Base-by-base conservation (phyloP, 2,113 vertebrate genomes). In the Scophthalmus maximus region DNA sequence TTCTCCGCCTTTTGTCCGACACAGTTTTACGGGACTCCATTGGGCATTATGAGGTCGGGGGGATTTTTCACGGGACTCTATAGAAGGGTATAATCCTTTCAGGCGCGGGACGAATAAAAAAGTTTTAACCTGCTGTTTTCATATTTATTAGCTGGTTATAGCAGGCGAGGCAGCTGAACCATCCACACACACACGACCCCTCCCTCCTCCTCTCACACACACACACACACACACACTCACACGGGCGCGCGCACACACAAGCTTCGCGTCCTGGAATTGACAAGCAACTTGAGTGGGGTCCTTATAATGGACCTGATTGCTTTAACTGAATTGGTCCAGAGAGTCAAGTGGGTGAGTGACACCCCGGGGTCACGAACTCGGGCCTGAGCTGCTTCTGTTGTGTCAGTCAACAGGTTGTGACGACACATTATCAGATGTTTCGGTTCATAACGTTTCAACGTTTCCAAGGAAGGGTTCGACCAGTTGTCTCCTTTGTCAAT, bases 21-120 rank as follows among this genome's bases (percentile, higher is more conserved):
- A 83, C 90, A 89, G 93, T 96, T 96, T 96, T 95, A 96, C 95
- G 94, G 94, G 93, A 81, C 91, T 92, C 93, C 95, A 94, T 93
- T 89, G 94, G 94, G 92, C 95, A 93, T 96, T 94, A 96, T 95
- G 95, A 97, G 95, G 94, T 96, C 92, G 91, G 90, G 84, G 92
- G 92, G 93, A 94, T 94, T 94, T 82, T 94, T 92, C 94, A 94
- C 78, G 93, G 94, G 79, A 96, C 95, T 96, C 95, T 84, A 96
- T 96, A 93, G 95, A 96, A 87, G 87, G 81, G 88, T 86, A 83
- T 95, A 95, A 95, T 93, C 94, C 93, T 92, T 94, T 96, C 94
- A 94, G 91, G 89, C 84, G 88, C 88, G 89, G 85, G 94, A 93
- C 90, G 88, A 94, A 94, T 93, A 90, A 94, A 76, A 78, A 93